Percentiles rank a stretch among this genome's conserved stretches.
Evolutionary conservation across 1,140 invertebrate species (phyloP).

Genomic region (Hydropsyche tenuis): DNA sequence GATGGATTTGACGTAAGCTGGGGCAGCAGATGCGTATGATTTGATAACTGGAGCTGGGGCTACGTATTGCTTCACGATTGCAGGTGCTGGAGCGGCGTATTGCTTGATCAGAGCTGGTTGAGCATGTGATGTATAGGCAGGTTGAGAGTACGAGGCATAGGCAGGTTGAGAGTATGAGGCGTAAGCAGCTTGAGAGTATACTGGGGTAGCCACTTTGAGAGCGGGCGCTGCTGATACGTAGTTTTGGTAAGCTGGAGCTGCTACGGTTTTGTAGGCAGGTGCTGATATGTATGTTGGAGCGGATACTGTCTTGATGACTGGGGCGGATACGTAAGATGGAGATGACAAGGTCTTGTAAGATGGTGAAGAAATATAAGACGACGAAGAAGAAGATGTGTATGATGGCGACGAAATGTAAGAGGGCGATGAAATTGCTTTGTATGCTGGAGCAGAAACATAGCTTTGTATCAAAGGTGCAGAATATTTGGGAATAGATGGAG

Average conservation of each 20-base stretch:
- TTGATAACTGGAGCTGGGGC: conserved; percentile 42
- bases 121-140: conserved; percentile 2
- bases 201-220: conserved; percentile 13
- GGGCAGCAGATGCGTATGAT: conserved; percentile 29
- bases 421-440: conserved; percentile 37
- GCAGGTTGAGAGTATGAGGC: not conserved
- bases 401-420: not conserved
- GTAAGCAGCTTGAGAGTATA: conserved; percentile 4
- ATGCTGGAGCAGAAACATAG: conserved; percentile 23
- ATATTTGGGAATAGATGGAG: conserved; percentile 51
- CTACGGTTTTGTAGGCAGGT: conserved; percentile 46
- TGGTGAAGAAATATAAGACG: not conserved
- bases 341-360: conserved; percentile 15
- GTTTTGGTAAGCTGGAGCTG: conserved; percentile 50
- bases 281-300: conserved; percentile 29
- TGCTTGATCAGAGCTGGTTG: conserved; percentile 31
- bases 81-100: conserved; percentile 40
- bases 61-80: conserved; percentile 42
- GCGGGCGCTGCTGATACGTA: conserved; percentile 51
- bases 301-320: not conserved
- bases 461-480: conserved; percentile 37
- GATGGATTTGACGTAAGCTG: conserved; percentile 25
- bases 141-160: conserved; percentile 18
- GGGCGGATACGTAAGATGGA: conserved; percentile 29
- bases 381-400: not conserved